Base-by-base conservation (phyloP, 2,113 vertebrate genomes). In the Cephalophus harveyi region DNA sequence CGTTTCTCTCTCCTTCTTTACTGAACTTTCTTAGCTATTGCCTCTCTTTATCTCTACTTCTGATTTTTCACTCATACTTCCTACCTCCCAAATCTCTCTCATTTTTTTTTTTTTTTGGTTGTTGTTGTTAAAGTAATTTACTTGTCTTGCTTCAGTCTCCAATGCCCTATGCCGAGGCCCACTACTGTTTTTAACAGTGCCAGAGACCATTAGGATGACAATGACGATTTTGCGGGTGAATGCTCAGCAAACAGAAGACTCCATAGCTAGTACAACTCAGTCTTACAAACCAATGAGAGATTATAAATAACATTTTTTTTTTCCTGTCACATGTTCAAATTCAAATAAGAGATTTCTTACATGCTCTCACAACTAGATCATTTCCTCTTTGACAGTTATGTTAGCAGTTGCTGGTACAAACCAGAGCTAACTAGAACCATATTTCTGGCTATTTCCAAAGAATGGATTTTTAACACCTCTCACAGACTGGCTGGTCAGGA, bases 351-450 rank as follows among this genome's bases (percentile, higher is more conserved):
- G 74, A 89, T 96, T 97, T 96, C 82, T 97, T 97, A 96, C 71
- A 84, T 87, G 46, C 36, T 94, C 60, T 84, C 30, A 60, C 74
- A 28, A 89, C 89, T 86, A 71, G 59, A 92, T 86, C 15, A 74
- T 97, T 98, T 98, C 96, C 79, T 86, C 93, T 97, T 87, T 98
- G 93, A 98, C 95, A 97, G 95, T 92, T 97, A 96, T 78, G 95
- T 96, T 97, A 93, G 93, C 91, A 97, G 60, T 94, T 96, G 28
- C 78, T 97, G 50, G 85, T 96, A 60, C 43, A 96, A 97, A 97
- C 90, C 82, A 94, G 81, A 94, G 90, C 95, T 98, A 98, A 97
- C 94, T 93, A 89, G 95, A 97, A 97, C 97, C 93, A 92, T 64
- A 96, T 98, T 98, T 95, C 76, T 94, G 52, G 76, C 74, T 89